Conservation (phyloP, 2,888 invertebrate species). For the Caenorhabditis angaria region DNA sequence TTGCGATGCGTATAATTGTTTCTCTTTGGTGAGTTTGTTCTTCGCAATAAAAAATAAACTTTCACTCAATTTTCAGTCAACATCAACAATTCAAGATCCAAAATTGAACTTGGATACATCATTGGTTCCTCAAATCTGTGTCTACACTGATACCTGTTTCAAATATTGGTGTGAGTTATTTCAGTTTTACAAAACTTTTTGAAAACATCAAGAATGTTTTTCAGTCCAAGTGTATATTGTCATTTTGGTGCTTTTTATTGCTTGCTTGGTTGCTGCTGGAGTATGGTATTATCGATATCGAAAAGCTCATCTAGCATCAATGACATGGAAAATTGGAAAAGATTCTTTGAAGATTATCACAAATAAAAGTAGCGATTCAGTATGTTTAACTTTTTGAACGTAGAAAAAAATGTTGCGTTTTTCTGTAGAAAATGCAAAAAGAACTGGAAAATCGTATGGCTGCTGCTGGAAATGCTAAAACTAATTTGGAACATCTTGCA, state of each 20-base stretch:
- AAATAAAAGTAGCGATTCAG: conserved; percentile 51
- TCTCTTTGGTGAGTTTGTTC: conserved; percentile 18
- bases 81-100: conserved; percentile 9
- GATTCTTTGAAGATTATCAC: conserved; percentile 66
- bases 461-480: conserved; percentile 9
- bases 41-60: not conserved
- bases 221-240: not conserved
- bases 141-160: conserved; percentile 12
- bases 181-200: not conserved
- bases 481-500: conserved; percentile 23
- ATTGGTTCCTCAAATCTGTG: conserved; percentile 23
- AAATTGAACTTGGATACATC: conserved; percentile 21
- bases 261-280: not conserved
- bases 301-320: not conserved
- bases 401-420: conserved; percentile 10
- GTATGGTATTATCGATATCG: not conserved
- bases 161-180: conserved; percentile 30
- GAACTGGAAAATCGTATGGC: conserved; percentile 28
- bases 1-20: conserved; percentile 37
- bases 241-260: not conserved
- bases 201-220: not conserved
- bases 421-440: conserved; percentile 35
- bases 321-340: conserved; percentile 56
- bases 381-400: conserved; percentile 10
- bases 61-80: not conserved